Base-by-base conservation (phyloP, 2,113 vertebrate genomes). In the Taurulus bubalis region DNA sequence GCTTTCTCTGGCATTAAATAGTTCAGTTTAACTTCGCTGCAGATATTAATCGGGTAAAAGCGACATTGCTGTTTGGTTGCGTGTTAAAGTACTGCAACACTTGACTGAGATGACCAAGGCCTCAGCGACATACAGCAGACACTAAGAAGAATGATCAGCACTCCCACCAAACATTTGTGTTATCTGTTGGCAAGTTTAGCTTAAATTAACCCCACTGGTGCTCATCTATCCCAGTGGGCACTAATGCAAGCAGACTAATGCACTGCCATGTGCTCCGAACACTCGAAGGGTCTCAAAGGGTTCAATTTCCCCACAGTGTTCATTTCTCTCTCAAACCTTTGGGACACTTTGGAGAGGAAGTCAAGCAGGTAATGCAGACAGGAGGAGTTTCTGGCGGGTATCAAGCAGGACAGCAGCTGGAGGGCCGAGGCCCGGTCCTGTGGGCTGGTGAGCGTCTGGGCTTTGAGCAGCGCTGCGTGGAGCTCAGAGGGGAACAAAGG, bases 321-420 rank as follows among this genome's bases (percentile, higher is more conserved):
- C 9, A 53, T 2, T 26, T 16, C 32, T 5, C 1, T 32, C n/a
- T 47, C 92, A 55, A 79, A 98, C 98, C 97, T 96, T 51, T 95
- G 90, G 30, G 96, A 96, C 42, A 98, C 93, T 63, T 93, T 93
- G 75, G 83, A 95, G 58, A 99, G 95, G 90, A 98, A 98, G 84
- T 69, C 94, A 55, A 97, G 97, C 59, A 99, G 95, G 88, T 96
- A 98, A 84, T 95, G 95, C 84, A 99, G 89, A 67, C 93, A 80
- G 64, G 94, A 90, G 59, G 92, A 72, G 64, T 94, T 95, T 77
- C 84, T 92, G 32, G 97, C 94, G 1, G 94, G 78, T 70, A 98
- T 86, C 64, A 98, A 91, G 83, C 97, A 98, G 0, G 96, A 97
- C 58, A 98, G 90, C 81, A 99, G 93, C 69, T 97, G 15, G 0